Evolutionary conservation across 2,113 vertebrate genomes (phyloP).

Genomic region (Tringa solitaria): DNA sequence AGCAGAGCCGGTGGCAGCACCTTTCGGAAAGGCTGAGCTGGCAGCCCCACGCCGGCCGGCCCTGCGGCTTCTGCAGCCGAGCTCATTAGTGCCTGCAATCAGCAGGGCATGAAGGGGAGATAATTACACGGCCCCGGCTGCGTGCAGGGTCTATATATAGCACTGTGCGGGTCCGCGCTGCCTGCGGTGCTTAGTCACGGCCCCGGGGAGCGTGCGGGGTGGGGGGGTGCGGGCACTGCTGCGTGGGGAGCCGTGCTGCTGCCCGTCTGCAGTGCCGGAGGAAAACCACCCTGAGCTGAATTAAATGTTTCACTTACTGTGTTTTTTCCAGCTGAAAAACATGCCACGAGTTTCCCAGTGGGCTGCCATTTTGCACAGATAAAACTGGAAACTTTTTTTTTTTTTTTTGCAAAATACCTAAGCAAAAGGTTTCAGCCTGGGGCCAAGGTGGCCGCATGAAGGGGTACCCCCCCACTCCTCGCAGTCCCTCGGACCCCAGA

Average conservation of each 20-base stretch:
- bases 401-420: background rate
- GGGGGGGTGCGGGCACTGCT: background rate
- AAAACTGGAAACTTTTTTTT: background rate
- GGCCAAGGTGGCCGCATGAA: background rate
- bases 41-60: background rate
- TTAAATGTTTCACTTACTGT: background rate
- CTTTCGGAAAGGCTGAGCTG: background rate
- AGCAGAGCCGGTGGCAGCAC: accelerated
- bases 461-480: accelerated
- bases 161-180: accelerated
- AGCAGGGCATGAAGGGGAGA: slow-evolving; percentile 17
- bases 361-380: background rate
- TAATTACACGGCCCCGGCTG: background rate
- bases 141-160: background rate
- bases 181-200: background rate
- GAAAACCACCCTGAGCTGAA: background rate
- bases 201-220: accelerated
- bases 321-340: background rate
- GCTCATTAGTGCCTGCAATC: slow-evolving; percentile 39
- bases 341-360: background rate
- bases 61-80: background rate
- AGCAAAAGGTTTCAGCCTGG: background rate
- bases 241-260: accelerated
- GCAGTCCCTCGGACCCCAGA: accelerated
- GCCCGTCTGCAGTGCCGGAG: accelerated